Evolutionary conservation across 2,797 vertebrate species (phyloP).

Genomic region (Xerus rutilus): DNA sequence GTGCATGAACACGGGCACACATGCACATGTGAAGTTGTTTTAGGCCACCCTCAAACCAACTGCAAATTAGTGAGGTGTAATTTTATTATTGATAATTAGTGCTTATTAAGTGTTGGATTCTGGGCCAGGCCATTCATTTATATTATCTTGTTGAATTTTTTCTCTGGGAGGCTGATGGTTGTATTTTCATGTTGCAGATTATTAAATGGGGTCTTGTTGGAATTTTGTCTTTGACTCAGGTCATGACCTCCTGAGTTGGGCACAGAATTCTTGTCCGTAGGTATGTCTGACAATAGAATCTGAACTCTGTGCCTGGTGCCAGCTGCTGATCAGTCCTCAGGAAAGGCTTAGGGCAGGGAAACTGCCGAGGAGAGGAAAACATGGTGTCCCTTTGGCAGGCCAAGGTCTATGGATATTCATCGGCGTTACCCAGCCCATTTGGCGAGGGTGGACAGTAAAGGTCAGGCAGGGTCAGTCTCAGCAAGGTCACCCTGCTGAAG

Average conservation of each 20-base stretch:
- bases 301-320: background rate
- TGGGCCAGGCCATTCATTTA: background rate
- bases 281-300: background rate
- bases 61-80: background rate
- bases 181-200: background rate
- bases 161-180: background rate
- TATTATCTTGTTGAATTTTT: background rate
- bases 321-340: background rate
- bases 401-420: rapidly evolving
- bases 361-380: background rate
- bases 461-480: background rate
- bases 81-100: background rate
- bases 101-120: background rate
- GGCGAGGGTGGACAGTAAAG: background rate
- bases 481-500: background rate
- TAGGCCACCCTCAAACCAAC: background rate
- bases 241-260: background rate
- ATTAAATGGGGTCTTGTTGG: background rate
- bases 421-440: background rate
- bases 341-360: background rate
- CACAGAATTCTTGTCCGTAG: background rate
- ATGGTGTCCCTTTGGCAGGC: background rate
- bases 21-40: background rate
- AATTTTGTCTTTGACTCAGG: background rate
- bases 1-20: too few species aligned